phyloP scores from a whole-genome alignment of 2,888 invertebrate species.

The Ophion ventricosus region DNA sequence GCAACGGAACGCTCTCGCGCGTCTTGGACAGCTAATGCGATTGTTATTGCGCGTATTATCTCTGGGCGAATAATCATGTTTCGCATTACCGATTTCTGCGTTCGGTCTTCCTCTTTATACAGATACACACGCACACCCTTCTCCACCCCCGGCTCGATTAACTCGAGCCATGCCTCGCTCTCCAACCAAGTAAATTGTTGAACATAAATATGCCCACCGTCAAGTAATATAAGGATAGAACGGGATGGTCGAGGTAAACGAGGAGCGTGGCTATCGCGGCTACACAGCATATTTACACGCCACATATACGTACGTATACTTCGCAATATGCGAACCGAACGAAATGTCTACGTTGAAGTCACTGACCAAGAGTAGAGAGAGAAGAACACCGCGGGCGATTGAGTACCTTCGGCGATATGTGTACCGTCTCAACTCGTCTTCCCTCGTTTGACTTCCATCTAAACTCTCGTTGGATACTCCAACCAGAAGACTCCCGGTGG shows the following conservation, averaged over 20 bases:
- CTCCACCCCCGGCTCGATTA: conserved; percentile 64
- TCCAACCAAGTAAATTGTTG: conserved; percentile 73
- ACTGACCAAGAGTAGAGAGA: conserved; percentile 27
- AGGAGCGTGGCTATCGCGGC: conserved; percentile 71
- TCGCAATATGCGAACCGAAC: conserved; percentile 40
- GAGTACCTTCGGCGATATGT: conserved; percentile 53
- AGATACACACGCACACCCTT: conserved; percentile 23
- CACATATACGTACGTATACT: conserved; percentile 17
- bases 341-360: conserved; percentile 26
- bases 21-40: conserved; percentile 78
- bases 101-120: conserved; percentile 60
- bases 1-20: conserved; percentile 65
- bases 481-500: conserved; percentile 48
- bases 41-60: conserved; percentile 81
- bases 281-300: conserved; percentile 7
- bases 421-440: conserved; percentile 24
- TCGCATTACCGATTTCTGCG: conserved; percentile 78
- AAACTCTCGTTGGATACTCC: conserved; percentile 38
- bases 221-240: conserved; percentile 65
- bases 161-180: conserved; percentile 55
- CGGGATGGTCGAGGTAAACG: conserved; percentile 70
- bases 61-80: conserved; percentile 80
- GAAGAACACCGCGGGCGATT: conserved; percentile 44
- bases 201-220: conserved; percentile 71
- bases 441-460: conserved; percentile 47